A percentile compares a stretch with the other conserved stretches of the same genome.
Conservation (phyloP, 2,113 vertebrate species). For the Ptilorrhoa leucosticta region DNA sequence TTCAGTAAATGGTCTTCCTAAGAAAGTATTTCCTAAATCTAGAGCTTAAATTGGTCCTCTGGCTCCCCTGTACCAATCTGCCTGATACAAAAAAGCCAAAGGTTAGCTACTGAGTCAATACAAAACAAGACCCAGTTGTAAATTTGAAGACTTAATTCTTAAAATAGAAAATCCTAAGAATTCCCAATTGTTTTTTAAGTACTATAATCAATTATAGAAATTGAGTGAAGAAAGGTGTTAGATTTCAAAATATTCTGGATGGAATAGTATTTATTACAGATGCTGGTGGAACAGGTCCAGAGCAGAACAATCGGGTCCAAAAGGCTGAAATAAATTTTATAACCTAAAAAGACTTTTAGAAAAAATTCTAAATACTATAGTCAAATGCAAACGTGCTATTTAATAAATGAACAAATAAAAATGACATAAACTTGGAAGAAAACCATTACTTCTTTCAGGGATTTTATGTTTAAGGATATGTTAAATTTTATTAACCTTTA, state of each 20-base stretch:
- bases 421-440: neutral
- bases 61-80: neutral
- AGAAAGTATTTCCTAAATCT: neutral
- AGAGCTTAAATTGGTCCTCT: neutral
- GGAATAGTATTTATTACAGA: neutral
- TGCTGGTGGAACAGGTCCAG: neutral
- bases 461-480: neutral
- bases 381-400: neutral
- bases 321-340: neutral
- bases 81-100: neutral
- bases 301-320: neutral
- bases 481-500: neutral
- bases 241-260: neutral
- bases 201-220: neutral
- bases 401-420: neutral
- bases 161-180: neutral
- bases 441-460: neutral
- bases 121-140: neutral
- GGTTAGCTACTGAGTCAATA: neutral
- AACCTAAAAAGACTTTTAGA: neutral
- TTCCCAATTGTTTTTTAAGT: neutral
- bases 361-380: neutral
- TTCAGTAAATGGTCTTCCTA: neutral
- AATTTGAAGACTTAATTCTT: neutral
- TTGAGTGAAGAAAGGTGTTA: neutral